A percentile compares a stretch with the other conserved stretches of the same genome.
Conservation (phyloP, 1,140 invertebrate species). For the Oedothorax gibbosus region DNA sequence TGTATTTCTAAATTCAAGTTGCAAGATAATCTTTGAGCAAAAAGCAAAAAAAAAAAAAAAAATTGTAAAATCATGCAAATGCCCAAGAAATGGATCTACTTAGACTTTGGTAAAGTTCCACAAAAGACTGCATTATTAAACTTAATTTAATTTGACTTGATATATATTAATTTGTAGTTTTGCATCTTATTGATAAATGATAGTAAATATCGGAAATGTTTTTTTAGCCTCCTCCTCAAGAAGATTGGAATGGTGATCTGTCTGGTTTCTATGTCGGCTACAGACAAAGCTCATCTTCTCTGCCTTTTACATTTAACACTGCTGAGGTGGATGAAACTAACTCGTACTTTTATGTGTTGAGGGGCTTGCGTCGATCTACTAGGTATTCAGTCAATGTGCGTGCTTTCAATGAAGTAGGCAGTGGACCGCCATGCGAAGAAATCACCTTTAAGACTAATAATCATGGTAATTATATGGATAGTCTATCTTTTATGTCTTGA, state of each 20-base stretch:
- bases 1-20: too few species aligned
- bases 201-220: neutral
- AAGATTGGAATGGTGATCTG: slow-evolving; percentile 94
- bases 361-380: slow-evolving; percentile 79
- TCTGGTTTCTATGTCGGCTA: slow-evolving; percentile 85
- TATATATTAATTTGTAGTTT: neutral
- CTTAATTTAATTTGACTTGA: too few species aligned
- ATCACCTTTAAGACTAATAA: slow-evolving; percentile 69
- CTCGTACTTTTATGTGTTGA: slow-evolving; percentile 68
- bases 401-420: slow-evolving; percentile 69
- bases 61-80: too few species aligned
- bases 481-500: neutral
- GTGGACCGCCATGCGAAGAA: slow-evolving; percentile 66
- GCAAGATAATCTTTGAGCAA: too few species aligned
- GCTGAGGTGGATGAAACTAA: slow-evolving; percentile 10
- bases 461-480: slow-evolving; percentile 64
- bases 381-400: slow-evolving; percentile 72
- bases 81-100: too few species aligned
- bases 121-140: too few species aligned
- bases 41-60: too few species aligned
- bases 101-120: too few species aligned
- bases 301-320: slow-evolving; percentile 35
- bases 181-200: neutral
- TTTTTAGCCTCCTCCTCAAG: slow-evolving; percentile 77
- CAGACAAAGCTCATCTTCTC: slow-evolving; percentile 75